Evolutionary conservation across 2,888 invertebrate species (phyloP).

Genomic region (Cryptus armator): DNA sequence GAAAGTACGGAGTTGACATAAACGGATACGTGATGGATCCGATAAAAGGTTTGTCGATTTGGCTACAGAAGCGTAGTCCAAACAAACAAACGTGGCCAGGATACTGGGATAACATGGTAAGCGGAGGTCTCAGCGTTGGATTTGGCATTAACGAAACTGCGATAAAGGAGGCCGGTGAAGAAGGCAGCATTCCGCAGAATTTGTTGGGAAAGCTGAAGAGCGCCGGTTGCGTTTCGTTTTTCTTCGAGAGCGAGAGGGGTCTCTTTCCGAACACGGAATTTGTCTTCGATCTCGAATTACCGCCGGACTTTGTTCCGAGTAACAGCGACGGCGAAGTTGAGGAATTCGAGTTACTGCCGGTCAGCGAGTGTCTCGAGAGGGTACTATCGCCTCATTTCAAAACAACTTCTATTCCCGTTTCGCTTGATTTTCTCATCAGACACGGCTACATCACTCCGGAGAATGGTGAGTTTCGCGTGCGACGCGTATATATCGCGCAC

Average conservation of each 20-base stretch:
- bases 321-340: slow-evolving; percentile 98
- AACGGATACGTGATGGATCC: slow-evolving; percentile 96
- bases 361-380: slow-evolving; percentile 93
- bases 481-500: background rate
- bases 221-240: slow-evolving; percentile 95
- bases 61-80: slow-evolving; percentile 96
- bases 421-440: slow-evolving; percentile 96
- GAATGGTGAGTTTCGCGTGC: slow-evolving; percentile 89
- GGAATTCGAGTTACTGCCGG: slow-evolving; percentile 94
- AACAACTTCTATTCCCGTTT: slow-evolving; percentile 96
- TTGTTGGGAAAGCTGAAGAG: slow-evolving; percentile 91
- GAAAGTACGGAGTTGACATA: slow-evolving; percentile 97
- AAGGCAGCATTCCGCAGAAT: slow-evolving; percentile 94
- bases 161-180: slow-evolving; percentile 97
- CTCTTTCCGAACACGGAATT: slow-evolving; percentile 98
- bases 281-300: slow-evolving; percentile 96
- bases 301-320: slow-evolving; percentile 95
- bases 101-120: slow-evolving; percentile 98
- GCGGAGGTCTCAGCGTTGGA: slow-evolving; percentile 96
- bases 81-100: slow-evolving; percentile 98
- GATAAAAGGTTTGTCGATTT: slow-evolving; percentile 94
- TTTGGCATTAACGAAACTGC: slow-evolving; percentile 96
- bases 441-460: slow-evolving; percentile 96
- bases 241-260: slow-evolving; percentile 96
- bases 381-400: slow-evolving; percentile 95